Conservation (phyloP, 2,113 vertebrate genomes). For the Tetrax tetrax region DNA sequence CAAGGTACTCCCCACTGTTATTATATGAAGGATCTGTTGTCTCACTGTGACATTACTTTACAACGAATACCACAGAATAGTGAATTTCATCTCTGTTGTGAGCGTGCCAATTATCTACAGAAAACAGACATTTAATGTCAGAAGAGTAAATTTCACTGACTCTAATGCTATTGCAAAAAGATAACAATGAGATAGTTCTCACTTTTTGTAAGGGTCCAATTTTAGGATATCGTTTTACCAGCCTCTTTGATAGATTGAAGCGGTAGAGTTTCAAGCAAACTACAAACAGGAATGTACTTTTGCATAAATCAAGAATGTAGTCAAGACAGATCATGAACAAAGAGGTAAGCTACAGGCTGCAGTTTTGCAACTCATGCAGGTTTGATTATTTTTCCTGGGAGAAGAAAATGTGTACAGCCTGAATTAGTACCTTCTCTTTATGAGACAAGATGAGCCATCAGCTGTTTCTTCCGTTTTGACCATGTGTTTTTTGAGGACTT, state of each 20-base stretch:
- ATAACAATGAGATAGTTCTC: neutral
- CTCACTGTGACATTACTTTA: neutral
- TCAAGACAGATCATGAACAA: neutral
- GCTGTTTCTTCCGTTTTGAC: neutral
- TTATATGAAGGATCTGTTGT: neutral
- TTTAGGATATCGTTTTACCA: neutral
- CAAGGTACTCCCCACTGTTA: neutral
- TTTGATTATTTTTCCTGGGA: neutral
- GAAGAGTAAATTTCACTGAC: neutral
- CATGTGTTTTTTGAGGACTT: neutral
- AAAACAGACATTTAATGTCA: neutral
- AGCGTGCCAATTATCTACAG: neutral
- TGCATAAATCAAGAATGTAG: neutral
- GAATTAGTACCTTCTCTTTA: neutral
- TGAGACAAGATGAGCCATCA: neutral
- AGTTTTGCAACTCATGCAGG: neutral
- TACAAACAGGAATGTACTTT: neutral
- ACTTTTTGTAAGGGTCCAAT: neutral
- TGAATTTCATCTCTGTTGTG: neutral
- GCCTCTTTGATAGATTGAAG: neutral
- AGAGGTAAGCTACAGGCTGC: neutral
- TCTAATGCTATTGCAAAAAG: neutral
- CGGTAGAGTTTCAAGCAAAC: neutral
- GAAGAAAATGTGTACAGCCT: neutral
- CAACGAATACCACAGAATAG: neutral